Percentiles rank a stretch among this genome's conserved stretches.
These are phyloP conservation scores for Crenichthys baileyi DNA, from an alignment of 2,797 vertebrate genomes.

Conservation along the genomic window DNA sequence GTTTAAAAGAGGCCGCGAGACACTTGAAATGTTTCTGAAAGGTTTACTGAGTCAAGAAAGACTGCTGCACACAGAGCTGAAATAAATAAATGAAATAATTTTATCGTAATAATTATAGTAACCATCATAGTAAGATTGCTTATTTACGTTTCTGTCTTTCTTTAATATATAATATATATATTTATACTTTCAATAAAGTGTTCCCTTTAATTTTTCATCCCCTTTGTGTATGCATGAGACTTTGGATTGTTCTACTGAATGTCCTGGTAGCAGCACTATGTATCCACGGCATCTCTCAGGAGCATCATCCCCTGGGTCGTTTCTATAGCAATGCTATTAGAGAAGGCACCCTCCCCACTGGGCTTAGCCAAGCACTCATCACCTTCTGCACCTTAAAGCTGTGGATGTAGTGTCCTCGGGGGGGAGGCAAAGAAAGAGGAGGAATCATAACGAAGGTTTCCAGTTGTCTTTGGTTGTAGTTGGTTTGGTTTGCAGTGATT, in stretches of 20 bases:
- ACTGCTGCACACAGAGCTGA: conserved; percentile 85
- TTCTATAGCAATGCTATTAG: conserved; percentile 78
- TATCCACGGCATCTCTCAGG: conserved; percentile 78
- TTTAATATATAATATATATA: conserved; percentile 82
- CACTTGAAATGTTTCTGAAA: conserved; percentile 76
- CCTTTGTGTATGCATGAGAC: conserved; percentile 80
- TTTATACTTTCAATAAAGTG: conserved; percentile 83
- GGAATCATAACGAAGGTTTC: conserved; percentile 68
- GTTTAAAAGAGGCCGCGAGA: conserved; percentile 56
- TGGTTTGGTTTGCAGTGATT: conserved; percentile 69
- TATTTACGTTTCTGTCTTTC: conserved; percentile 83
- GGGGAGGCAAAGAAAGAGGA: conserved; percentile 28
- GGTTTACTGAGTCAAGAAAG: conserved; percentile 86
- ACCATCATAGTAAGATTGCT: conserved; percentile 86
- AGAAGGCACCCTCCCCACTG: conserved; percentile 68
- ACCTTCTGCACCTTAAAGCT: conserved; percentile 59
- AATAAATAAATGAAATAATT: conserved; percentile 89
- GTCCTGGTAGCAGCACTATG: conserved; percentile 85
- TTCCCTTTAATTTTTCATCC: conserved; percentile 82
- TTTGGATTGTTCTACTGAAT: conserved; percentile 82
- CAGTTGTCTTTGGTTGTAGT: conserved; percentile 81
- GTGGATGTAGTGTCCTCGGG: conserved; percentile 53
- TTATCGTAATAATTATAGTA: conserved; percentile 86
- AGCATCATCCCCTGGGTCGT: conserved; percentile 81
- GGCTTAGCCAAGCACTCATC: conserved; percentile 49